Conservation (phyloP, 2,888 invertebrate species). For the Drosophila algonquin region DNA sequence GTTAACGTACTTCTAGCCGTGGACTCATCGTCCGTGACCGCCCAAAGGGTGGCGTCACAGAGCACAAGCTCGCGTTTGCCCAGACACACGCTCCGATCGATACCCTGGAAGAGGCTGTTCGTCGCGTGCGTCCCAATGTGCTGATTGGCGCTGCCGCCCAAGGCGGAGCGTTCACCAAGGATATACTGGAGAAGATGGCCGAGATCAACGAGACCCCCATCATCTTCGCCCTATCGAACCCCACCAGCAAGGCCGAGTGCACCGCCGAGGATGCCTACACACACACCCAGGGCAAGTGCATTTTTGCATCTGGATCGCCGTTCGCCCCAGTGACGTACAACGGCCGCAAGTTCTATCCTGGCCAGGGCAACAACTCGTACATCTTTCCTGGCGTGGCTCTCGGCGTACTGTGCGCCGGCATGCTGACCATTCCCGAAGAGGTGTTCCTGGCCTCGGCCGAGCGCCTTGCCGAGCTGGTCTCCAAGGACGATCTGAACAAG, state of each 20-base stretch:
- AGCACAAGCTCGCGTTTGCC: conserved; percentile 93
- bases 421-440: conserved; percentile 95
- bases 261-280: conserved; percentile 99
- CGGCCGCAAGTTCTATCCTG: conserved; percentile 93
- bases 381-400: conserved; percentile 98
- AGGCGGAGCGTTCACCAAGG: conserved; percentile 95
- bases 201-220: conserved; percentile 93
- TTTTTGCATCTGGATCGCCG: conserved; percentile 99
- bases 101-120: conserved; percentile 92
- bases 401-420: conserved; percentile 94
- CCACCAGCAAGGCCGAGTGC: conserved; percentile 98
- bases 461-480: conserved; percentile 92
- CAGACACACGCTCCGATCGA: conserved; percentile 90
- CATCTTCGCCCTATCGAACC: conserved; percentile 99
- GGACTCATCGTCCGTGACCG: conserved; percentile 96
- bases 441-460: conserved; percentile 96
- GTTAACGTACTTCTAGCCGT: conserved; percentile 86
- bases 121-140: conserved; percentile 92
- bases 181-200: conserved; percentile 94
- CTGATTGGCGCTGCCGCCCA: conserved; percentile 98
- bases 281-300: conserved; percentile 93
- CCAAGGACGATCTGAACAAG: conserved; percentile 90
- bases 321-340: conserved; percentile 93
- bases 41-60: conserved; percentile 91
- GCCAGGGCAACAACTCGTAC: conserved; percentile 99